Evolutionary conservation across 2,113 vertebrate species (phyloP).

Genomic region (Carassius auratus): DNA sequence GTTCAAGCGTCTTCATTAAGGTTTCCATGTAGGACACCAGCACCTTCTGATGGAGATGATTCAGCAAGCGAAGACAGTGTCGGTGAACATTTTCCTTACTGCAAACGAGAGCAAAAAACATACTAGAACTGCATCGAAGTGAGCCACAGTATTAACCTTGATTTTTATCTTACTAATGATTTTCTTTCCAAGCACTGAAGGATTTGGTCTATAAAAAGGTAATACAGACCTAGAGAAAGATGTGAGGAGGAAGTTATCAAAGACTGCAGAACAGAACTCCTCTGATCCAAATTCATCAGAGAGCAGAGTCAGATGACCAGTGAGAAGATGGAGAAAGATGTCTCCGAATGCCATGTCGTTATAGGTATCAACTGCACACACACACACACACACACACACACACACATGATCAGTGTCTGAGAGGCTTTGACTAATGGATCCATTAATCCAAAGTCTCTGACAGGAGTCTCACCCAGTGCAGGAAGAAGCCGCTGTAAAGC

Average conservation of each 20-base stretch:
- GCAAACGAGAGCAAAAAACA: conserved; percentile 46
- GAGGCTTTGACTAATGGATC: neutral
- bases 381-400: neutral
- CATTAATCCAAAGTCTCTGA: neutral
- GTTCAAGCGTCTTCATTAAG: conserved; percentile 89
- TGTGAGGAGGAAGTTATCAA: conserved; percentile 90
- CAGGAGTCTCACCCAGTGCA: conserved; percentile 79
- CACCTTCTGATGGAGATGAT: conserved; percentile 92
- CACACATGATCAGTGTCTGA: neutral
- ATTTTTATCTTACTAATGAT: neutral
- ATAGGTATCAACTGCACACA: conserved; percentile 85
- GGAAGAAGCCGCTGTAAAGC: conserved; percentile 90
- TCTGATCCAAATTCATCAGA: conserved; percentile 90
- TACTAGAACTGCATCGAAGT: neutral
- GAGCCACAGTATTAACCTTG: neutral
- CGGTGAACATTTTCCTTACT: conserved; percentile 97
- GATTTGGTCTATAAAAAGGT: neutral
- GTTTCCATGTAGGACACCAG: conserved; percentile 82
- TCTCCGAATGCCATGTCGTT: conserved; percentile 93
- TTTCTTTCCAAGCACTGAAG: neutral
- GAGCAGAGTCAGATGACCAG: conserved; percentile 88
- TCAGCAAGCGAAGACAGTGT: conserved; percentile 86
- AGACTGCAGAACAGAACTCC: conserved; percentile 90
- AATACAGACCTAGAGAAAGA: conserved; percentile 85
- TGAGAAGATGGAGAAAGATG: conserved; percentile 96